Evolutionary conservation across 2,113 vertebrate genomes (phyloP).

Genomic region (Fulica atra): DNA sequence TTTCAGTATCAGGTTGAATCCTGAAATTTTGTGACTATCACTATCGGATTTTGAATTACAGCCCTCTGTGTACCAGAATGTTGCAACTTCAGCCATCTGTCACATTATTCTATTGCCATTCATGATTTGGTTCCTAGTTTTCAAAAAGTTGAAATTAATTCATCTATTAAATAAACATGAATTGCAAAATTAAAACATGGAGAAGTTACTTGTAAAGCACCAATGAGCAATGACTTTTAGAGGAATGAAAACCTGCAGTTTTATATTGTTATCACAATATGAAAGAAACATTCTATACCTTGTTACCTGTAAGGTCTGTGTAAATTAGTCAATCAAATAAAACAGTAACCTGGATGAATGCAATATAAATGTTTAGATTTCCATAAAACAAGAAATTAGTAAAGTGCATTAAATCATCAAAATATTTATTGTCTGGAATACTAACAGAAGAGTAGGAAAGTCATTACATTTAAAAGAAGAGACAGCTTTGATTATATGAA

Average conservation of each 20-base stretch:
- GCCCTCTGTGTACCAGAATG: not conserved
- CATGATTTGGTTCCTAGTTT: not conserved
- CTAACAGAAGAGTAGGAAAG: conserved; percentile 64
- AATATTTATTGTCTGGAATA: conserved; percentile 68
- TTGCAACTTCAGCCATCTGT: not conserved
- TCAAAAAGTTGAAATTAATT: not conserved
- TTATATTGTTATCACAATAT: not conserved
- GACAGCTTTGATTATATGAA: conserved; percentile 72
- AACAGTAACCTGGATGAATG: conserved; percentile 19
- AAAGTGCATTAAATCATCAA: conserved; percentile 64
- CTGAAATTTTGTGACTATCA: not conserved
- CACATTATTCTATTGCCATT: not conserved
- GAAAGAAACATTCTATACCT: not conserved
- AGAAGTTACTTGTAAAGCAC: not conserved
- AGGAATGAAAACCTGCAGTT: not conserved
- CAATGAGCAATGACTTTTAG: not conserved
- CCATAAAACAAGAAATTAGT: conserved; percentile 55
- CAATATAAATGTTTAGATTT: conserved; percentile 37
- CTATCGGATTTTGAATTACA: not conserved
- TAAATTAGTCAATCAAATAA: conserved; percentile 66
- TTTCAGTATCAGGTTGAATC: not conserved
- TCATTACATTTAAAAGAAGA: conserved; percentile 68
- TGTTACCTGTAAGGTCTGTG: conserved; percentile 2
- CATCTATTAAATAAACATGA: not conserved
- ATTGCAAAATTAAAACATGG: not conserved